Evolutionary conservation across 2,113 vertebrate genomes (phyloP), one percentile per base, ranked within the genome.

Genomic region (Phyllopteryx taeniolatus): DNA sequence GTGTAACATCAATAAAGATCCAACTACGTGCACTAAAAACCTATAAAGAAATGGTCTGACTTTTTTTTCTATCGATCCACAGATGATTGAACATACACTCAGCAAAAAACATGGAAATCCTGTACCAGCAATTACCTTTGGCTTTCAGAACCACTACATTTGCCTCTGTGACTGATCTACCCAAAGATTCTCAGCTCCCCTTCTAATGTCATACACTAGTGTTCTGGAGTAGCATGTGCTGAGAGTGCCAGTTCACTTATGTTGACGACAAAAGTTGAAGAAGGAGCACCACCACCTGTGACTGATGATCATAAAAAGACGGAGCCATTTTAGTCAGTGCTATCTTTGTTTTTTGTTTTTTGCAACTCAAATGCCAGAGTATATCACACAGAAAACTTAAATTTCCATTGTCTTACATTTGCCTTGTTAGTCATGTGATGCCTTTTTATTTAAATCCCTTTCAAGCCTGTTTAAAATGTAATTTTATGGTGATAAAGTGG

Each of bases 111-210:
- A 35, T 77, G 74, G 71, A 81, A 81, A 76, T 80, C 65, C 39
- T 54, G 72, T 57, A 86, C 78, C 86, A 92, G 90, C 93, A 91
- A 91, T 89, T 90, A 89, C 82, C 67, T 79, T 79, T 17, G 68
- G 69, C 60, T 76, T 35, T 63, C 10, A 43, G 11, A 44, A 44
- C 4, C 12, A 46, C n/a, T 31, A 33, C 33, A 75, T 69, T 79
- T 9, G 39, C 75, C 80, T 77, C 82, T 77, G 53, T 68, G 84
- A 83, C 77, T 81, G 76, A 84, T 74, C 39, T 9, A 49, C 31
- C 73, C 71, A 20, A 35, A 42, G 35, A 63, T 35, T 73, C 56
- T 14, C 49, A 49, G 8, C 27, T 20, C 60, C 69, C 64, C 72
- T 59, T 19, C 5, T 15, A 35, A 70, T 76, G 56, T 73, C 64